Base-by-base conservation (phyloP, 1,140 invertebrate genomes). In the Diorhabda elongata region DNA sequence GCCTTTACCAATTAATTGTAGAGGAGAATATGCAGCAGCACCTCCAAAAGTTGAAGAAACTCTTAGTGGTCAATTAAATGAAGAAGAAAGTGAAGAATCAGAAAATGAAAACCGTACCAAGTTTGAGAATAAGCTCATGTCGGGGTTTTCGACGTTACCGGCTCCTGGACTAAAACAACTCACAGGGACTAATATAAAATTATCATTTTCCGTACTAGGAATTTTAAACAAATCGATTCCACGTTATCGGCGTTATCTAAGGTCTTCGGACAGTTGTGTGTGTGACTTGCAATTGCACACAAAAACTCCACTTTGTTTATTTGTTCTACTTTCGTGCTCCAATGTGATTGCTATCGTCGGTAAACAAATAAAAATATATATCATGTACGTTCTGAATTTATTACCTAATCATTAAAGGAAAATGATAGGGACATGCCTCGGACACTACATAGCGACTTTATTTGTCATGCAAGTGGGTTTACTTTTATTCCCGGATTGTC, bases 281-380 rank as follows among this genome's bases (percentile, higher is more conserved):
- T 52, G 47, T 52, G n/a, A 52, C 47, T 52, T 52, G 47, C 47
- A 52, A 6, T 52, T 52, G 47, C 47, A 52, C 47, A 52, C 47
- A 52, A 52, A 52, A 3, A 8, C 47, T n/a, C 47, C 59, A 11
- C 26, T 60, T 7, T 60, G 26, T 52, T 67, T 67, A 42, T 67
- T 67, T 61, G 44, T 58, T 61, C 58, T 67, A 5, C 57, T 45
- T 67, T 61, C 66, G 66, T 67, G 66, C 45, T 44, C 60, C 45
- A n/a, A 41, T 43, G 45, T 61, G 58, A 67, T 67, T 67, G 66
- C 58, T 4, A 67, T 67, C 66, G 57, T 43, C 11, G 47, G 26
- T 47, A 61, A 61, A 67, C 58, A 67, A 45, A 44, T 45, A 44
- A 26, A 61, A 67, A 60, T 41, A 60, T 26, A 26, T 60, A 60